phyloP scores from a whole-genome alignment of 2,113 vertebrate genomes.

The Dicerorhinus sumatrensis region DNA sequence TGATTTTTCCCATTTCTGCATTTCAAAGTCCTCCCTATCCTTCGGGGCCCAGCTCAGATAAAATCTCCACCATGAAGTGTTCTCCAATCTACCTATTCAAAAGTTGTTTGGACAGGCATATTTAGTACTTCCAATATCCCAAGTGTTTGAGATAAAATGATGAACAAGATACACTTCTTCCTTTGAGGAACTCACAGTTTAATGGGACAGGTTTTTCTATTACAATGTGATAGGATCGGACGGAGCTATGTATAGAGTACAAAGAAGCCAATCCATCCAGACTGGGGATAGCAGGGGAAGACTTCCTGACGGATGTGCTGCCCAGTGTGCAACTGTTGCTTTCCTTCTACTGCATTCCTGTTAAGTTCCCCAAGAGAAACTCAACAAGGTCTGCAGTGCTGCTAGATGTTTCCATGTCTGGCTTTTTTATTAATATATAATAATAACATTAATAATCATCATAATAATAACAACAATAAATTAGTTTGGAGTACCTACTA shows the following conservation, averaged over 20 bases:
- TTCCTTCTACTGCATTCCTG: background rate
- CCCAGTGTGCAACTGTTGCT: background rate
- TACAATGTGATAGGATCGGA: background rate
- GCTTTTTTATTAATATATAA: background rate
- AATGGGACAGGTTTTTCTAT: background rate
- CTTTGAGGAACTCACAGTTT: background rate
- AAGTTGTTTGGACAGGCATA: constrained; percentile 2
- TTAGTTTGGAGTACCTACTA: background rate
- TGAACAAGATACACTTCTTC: background rate
- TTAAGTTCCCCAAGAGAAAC: background rate
- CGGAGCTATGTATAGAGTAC: background rate
- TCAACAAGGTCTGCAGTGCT: background rate
- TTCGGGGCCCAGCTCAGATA: background rate
- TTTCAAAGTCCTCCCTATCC: background rate
- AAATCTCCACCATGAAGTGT: background rate
- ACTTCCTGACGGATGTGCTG: background rate
- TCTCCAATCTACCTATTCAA: background rate
- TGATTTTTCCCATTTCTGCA: background rate
- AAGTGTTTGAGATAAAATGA: constrained; percentile 21
- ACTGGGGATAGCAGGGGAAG: background rate
- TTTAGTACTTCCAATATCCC: constrained; percentile 27
- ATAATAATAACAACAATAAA: background rate
- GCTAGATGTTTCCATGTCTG: background rate
- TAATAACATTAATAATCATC: background rate
- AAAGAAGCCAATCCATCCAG: background rate